Conservation (phyloP, 2,888 invertebrate species). For the Agrochola macilenta region DNA sequence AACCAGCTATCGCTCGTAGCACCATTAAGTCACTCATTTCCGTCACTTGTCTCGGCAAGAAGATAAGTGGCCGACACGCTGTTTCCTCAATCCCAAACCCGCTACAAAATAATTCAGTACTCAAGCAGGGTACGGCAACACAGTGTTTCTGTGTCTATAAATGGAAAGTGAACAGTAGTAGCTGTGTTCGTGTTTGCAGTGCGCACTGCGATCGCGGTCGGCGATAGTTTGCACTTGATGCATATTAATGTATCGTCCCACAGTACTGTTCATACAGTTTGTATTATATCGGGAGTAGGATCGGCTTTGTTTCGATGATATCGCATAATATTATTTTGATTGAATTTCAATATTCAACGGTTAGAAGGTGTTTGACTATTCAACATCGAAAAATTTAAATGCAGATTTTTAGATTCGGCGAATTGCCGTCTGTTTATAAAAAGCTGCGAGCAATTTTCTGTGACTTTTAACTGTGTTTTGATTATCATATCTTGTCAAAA, state of each 20-base stretch:
- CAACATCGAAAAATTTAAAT: conserved; percentile 9
- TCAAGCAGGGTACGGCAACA: conserved; percentile 24
- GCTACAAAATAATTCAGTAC: conserved; percentile 65
- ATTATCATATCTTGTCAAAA: background rate
- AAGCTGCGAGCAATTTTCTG: background rate
- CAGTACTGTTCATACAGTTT: conserved; percentile 61
- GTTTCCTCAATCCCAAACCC: conserved; percentile 63
- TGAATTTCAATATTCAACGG: conserved; percentile 55
- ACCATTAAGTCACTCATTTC: conserved; percentile 63
- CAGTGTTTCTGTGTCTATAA: conserved; percentile 37
- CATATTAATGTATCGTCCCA: conserved; percentile 79
- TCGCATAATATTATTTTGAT: conserved; percentile 52
- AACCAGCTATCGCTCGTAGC: conserved; percentile 40
- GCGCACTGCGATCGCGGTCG: conserved; percentile 69
- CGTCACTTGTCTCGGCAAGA: conserved; percentile 57
- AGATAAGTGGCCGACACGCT: conserved; percentile 65
- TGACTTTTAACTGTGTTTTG: background rate
- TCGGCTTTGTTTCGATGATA: conserved; percentile 52
- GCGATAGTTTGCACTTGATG: conserved; percentile 80
- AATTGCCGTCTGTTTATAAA: background rate
- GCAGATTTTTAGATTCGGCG: conserved; percentile 1
- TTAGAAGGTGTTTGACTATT: conserved; percentile 25
- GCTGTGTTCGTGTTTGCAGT: conserved; percentile 70
- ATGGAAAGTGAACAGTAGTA: conserved; percentile 61
- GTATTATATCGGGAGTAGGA: conserved; percentile 60